Evolutionary conservation across 2,797 vertebrate genomes (phyloP).

Genomic region (Poeciliopsis presidionis): DNA sequence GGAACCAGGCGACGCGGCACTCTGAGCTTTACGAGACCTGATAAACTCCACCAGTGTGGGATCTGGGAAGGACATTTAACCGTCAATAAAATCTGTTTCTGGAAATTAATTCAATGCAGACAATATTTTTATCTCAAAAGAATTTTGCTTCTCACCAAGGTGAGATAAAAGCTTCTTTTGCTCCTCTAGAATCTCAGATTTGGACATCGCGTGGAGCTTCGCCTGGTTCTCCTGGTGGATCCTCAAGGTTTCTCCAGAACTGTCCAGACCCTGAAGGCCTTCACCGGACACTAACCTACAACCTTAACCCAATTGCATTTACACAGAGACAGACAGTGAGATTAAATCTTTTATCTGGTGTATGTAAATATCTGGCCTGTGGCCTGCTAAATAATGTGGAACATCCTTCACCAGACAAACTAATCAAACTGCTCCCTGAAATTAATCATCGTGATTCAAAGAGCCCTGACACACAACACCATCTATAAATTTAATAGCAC

Average conservation of each 20-base stretch:
- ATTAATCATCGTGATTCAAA: too few species aligned
- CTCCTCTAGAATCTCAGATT: constrained; percentile 87
- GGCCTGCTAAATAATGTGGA: too few species aligned
- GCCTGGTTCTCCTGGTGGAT: constrained; percentile 92
- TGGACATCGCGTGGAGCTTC: constrained; percentile 85
- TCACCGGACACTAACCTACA: constrained; percentile 85
- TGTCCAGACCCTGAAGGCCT: constrained; percentile 79
- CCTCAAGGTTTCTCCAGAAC: constrained; percentile 82
- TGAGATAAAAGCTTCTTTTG: constrained; percentile 86
- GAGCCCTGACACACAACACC: too few species aligned
- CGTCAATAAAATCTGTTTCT: not conserved
- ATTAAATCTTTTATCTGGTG: too few species aligned
- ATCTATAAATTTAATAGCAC: too few species aligned
- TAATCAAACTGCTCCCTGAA: too few species aligned
- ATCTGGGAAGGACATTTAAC: constrained; percentile 79
- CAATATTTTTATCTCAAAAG: too few species aligned
- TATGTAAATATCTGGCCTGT: too few species aligned
- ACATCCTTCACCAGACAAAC: too few species aligned
- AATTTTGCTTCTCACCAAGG: constrained; percentile 81
- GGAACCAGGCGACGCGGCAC: constrained; percentile 26
- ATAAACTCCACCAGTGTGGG: constrained; percentile 89
- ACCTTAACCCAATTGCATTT: constrained; percentile 19
- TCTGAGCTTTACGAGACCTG: constrained; percentile 76
- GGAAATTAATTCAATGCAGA: not conserved
- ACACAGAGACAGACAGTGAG: not conserved